phyloP scores from a whole-genome alignment of 2,888 invertebrate species.

The Acronicta leporina region DNA sequence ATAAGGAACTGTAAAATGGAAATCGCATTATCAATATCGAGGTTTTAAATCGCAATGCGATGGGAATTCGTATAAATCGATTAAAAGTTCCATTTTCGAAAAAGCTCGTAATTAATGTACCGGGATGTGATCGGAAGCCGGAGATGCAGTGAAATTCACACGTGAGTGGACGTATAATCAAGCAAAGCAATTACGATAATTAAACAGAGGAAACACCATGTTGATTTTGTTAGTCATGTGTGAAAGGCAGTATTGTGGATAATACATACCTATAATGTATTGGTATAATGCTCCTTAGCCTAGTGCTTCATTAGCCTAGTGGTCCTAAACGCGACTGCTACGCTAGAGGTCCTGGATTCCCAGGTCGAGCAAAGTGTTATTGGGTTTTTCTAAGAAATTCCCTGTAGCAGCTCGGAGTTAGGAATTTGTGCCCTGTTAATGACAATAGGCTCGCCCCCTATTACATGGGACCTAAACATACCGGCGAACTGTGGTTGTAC shows the following conservation, averaged over 20 bases:
- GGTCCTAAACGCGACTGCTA: no score
- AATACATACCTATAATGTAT: no score
- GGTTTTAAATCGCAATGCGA: constrained; percentile 23
- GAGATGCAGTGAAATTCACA: constrained; percentile 17
- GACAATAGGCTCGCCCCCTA: no score
- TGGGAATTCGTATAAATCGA: constrained; percentile 19
- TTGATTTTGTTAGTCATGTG: constrained; percentile 21
- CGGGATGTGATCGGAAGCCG: constrained; percentile 5
- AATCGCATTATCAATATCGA: constrained; percentile 12
- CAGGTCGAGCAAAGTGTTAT: no score
- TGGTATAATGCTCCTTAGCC: not conserved
- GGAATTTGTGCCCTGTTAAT: no score
- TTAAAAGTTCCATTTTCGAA: constrained; percentile 25
- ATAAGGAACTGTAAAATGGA: constrained; percentile 5
- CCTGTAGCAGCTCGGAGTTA: no score
- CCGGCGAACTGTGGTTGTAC: no score
- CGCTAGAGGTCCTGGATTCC: no score
- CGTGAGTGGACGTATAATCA: constrained; percentile 8
- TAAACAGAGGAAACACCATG: constrained; percentile 20
- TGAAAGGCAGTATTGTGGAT: constrained; percentile 12
- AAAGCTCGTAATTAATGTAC: constrained; percentile 2
- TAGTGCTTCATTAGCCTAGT: no score
- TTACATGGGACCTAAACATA: no score
- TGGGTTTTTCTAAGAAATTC: no score
- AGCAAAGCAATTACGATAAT: constrained; percentile 26